Conservation (phyloP, 2,797 vertebrate genomes). For the Enteromius argenteus region DNA sequence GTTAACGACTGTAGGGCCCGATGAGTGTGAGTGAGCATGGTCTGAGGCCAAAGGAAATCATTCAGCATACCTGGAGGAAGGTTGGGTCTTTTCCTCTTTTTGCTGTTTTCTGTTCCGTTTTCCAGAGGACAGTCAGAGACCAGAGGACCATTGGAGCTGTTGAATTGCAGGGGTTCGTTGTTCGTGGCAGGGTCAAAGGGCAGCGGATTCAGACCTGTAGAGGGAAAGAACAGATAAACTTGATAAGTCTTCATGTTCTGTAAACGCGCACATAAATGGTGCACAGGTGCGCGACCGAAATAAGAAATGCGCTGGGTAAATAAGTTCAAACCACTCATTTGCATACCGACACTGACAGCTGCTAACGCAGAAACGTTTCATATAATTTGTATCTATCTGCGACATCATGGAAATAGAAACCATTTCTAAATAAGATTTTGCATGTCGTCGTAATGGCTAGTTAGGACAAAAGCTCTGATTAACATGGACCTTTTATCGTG, state of each 20-base stretch:
- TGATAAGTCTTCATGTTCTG: background rate
- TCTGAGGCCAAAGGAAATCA: background rate
- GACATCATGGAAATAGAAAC: too few species aligned
- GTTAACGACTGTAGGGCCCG: background rate
- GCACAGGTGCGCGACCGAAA: too few species aligned
- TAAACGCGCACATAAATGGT: background rate
- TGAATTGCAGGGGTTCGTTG: constrained; percentile 85
- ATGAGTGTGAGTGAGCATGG: background rate
- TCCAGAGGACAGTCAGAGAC: constrained; percentile 81
- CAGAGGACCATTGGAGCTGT: constrained; percentile 74
- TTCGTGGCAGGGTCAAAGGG: constrained; percentile 86
- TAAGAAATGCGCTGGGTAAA: too few species aligned
- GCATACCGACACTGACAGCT: too few species aligned
- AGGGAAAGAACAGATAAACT: constrained; percentile 61
- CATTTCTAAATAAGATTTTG: too few species aligned
- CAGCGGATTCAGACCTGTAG: constrained; percentile 87
- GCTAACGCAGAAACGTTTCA: too few species aligned
- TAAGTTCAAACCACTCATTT: too few species aligned
- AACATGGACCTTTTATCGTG: too few species aligned
- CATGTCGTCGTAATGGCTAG: too few species aligned
- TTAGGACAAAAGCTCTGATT: too few species aligned
- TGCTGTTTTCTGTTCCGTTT: constrained; percentile 83
- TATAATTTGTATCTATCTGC: too few species aligned
- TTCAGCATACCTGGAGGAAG: constrained; percentile 82
- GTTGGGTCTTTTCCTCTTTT: constrained; percentile 87